Conservation (phyloP, 2,113 vertebrate genomes). For the Suricata suricatta region DNA sequence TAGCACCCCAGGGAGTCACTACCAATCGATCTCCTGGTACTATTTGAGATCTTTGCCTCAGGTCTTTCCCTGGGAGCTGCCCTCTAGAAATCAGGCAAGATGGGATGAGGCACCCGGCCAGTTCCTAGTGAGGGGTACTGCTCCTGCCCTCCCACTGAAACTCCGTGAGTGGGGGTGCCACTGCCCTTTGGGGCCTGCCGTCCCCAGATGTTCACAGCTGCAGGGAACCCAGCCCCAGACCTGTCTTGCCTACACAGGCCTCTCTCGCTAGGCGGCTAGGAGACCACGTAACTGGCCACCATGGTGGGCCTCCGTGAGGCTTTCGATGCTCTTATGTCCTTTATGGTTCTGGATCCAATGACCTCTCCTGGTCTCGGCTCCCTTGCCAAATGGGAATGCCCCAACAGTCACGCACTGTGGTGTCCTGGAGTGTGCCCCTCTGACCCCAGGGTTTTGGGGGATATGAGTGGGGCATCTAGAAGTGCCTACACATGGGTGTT, state of each 20-base stretch:
- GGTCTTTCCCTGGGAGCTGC: neutral
- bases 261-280: neutral
- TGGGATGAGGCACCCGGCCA: neutral
- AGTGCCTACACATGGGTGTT: accelerated
- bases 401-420: neutral
- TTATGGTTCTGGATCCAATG: neutral
- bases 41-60: neutral
- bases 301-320: neutral
- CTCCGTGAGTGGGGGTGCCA: neutral
- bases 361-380: neutral
- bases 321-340: neutral
- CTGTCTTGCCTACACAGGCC: neutral
- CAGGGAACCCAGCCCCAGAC: neutral
- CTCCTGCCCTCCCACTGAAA: neutral
- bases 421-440: neutral
- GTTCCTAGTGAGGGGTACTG: neutral
- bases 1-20: conserved; percentile 31
- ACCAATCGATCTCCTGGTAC: conserved; percentile 2
- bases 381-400: neutral
- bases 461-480: neutral
- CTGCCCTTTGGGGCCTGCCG: neutral
- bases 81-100: neutral
- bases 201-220: neutral
- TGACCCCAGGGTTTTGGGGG: neutral
- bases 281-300: neutral